phyloP scores from a whole-genome alignment of 2,888 invertebrate species.

The Eubasilissa splendida region DNA sequence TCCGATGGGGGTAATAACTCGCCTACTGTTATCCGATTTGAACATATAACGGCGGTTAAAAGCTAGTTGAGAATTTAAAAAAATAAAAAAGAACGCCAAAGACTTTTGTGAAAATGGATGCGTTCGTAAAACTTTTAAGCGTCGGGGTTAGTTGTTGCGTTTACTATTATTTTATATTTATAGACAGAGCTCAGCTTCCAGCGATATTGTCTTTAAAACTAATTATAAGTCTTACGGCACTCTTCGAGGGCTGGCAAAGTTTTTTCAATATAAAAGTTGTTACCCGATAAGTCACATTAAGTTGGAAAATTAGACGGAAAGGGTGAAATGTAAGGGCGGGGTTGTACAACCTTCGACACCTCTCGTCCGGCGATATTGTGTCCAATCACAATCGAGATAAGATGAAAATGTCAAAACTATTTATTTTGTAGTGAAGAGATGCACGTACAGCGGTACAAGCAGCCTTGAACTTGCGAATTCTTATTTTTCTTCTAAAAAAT shows the following conservation, averaged over 20 bases:
- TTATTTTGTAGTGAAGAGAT: too few species aligned
- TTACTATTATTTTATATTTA: constrained; percentile 3
- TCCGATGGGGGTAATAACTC: background rate
- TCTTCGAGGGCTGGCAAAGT: constrained; percentile 32
- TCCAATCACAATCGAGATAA: too few species aligned
- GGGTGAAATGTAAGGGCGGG: background rate
- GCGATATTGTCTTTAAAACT: constrained; percentile 53
- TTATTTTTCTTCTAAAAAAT: too few species aligned
- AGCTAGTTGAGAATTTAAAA: too few species aligned
- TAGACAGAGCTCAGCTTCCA: constrained; percentile 8
- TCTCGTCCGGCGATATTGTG: background rate
- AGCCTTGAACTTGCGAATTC: too few species aligned
- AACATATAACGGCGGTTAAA: background rate
- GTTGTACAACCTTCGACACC: background rate
- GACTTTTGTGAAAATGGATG: too few species aligned
- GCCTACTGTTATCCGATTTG: background rate
- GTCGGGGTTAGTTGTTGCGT: background rate
- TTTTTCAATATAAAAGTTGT: constrained; percentile 55
- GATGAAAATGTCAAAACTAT: too few species aligned
- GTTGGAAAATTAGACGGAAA: background rate
- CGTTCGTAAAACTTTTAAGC: background rate
- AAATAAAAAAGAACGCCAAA: too few species aligned
- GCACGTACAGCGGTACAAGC: too few species aligned
- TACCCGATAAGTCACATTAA: constrained; percentile 41
- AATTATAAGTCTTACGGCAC: constrained; percentile 48